Percentiles rank a stretch among this genome's conserved stretches.
Evolutionary conservation across 2,888 invertebrate species (phyloP).

Genomic region (Diarsia brunnea): DNA sequence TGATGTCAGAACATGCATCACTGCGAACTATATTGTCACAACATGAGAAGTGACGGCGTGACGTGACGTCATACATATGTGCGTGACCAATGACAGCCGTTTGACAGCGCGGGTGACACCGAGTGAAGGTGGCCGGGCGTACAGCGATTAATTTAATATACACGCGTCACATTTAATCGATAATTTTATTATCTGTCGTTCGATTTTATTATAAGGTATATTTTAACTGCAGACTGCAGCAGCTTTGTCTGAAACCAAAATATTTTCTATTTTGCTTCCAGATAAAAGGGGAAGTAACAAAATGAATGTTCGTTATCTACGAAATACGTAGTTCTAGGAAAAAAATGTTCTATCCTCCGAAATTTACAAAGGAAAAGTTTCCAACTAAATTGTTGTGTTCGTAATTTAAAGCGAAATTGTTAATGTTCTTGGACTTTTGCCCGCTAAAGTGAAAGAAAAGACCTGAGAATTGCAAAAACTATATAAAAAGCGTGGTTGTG

Average conservation of each 20-base stretch:
- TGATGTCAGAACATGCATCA: constrained; percentile 1
- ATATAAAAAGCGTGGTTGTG: constrained; percentile 6
- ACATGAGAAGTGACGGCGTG: background rate
- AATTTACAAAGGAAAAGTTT: constrained; percentile 17
- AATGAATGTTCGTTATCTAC: background rate
- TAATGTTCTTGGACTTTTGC: constrained; percentile 24
- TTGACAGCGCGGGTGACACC: constrained; percentile 15
- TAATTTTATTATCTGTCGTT: constrained; percentile 26
- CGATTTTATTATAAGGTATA: constrained; percentile 1
- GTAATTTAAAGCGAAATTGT: constrained; percentile 22
- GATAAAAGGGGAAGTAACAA: background rate
- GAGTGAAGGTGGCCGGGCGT: background rate
- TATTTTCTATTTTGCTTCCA: background rate
- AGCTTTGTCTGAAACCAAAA: background rate
- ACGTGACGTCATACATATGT: background rate
- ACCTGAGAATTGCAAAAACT: constrained; percentile 7
- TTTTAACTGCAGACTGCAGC: background rate
- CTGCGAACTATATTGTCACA: constrained; percentile 5
- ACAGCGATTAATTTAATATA: constrained; percentile 31
- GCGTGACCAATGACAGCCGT: constrained; percentile 14
- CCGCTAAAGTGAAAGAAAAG: constrained; percentile 18
- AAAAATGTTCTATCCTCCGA: background rate
- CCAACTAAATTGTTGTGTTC: constrained; percentile 13
- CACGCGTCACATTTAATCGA: constrained; percentile 7
- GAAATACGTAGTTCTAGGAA: background rate